phyloP scores from a whole-genome alignment of 2,797 vertebrate species.

The Petrocephalus schoutedeni region DNA sequence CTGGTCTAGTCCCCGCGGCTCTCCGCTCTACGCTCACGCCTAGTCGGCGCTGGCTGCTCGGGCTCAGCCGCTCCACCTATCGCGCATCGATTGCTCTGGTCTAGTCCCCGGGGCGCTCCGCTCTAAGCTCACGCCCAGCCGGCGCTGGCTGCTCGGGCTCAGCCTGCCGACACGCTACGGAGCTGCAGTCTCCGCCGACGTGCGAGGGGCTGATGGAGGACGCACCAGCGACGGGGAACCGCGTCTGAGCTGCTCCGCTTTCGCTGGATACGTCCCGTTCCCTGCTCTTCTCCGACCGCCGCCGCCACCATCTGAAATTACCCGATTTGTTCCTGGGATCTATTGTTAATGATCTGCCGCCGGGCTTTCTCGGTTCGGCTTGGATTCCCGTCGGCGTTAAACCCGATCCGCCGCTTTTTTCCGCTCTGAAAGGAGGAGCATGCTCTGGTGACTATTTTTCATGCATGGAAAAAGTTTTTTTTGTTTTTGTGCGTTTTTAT shows the following conservation, averaged over 20 bases:
- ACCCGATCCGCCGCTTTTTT: conserved; percentile 46
- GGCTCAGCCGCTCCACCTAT: conserved; percentile 38
- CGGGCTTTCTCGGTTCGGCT: conserved; percentile 52
- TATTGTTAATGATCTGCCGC: conserved; percentile 67
- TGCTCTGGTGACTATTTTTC: conserved; percentile 30
- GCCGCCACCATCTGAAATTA: conserved; percentile 37
- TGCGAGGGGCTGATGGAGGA: conserved; percentile 57
- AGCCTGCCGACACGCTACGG: conserved; percentile 47
- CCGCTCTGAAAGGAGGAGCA: conserved; percentile 28
- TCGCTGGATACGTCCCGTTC: conserved; percentile 46
- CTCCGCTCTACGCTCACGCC: conserved; percentile 37
- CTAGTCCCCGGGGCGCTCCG: conserved; percentile 54
- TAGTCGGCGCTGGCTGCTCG: conserved; percentile 43
- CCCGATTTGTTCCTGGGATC: conserved; percentile 52
- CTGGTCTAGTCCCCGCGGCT: conserved; percentile 61
- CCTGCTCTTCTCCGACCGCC: conserved; percentile 32
- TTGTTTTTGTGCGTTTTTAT: conserved; percentile 11
- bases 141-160: conserved; percentile 46
- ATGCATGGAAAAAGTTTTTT: conserved; percentile 26
- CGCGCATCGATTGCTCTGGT: conserved; percentile 69
- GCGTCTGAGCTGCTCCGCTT: conserved; percentile 22
- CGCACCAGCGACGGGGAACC: conserved; percentile 21
- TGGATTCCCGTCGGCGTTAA: conserved; percentile 52
- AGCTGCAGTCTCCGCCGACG: conserved; percentile 50
- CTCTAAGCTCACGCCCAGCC: conserved; percentile 42